Evolutionary conservation across 2,113 vertebrate species (phyloP).

Genomic region (Rana temporaria): DNA sequence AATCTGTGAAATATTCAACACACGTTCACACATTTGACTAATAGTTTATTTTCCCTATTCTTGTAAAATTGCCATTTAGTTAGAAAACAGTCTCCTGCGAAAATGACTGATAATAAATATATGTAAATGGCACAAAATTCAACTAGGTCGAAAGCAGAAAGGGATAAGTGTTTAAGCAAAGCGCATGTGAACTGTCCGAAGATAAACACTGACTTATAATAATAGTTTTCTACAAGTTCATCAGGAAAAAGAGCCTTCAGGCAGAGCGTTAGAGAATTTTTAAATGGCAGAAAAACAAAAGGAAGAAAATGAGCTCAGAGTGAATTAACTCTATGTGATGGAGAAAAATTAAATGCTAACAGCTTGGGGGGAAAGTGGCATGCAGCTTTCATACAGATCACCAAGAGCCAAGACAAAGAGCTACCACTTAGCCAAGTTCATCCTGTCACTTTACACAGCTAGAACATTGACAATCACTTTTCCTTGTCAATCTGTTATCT

Average conservation of each 20-base stretch:
- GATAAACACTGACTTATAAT: constrained; percentile 28
- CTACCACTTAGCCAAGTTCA: neutral
- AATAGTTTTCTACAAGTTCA: constrained; percentile 12
- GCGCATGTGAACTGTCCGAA: neutral
- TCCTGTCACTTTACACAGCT: no score
- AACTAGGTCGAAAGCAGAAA: neutral
- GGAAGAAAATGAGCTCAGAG: constrained; percentile 4
- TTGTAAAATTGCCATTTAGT: neutral
- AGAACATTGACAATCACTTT: no score
- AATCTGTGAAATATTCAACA: neutral
- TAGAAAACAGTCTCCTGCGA: neutral
- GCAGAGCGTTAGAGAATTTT: neutral
- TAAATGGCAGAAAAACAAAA: constrained; percentile 30
- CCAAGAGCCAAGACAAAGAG: neutral
- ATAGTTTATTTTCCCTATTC: neutral
- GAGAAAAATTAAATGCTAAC: constrained; percentile 23
- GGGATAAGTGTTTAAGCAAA: neutral
- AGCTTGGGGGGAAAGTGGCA: constrained; percentile 14
- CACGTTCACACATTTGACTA: neutral
- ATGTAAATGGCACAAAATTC: neutral
- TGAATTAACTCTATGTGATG: constrained; percentile 8
- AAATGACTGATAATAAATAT: neutral
- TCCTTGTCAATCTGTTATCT: no score
- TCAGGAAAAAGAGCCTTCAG: constrained; percentile 11
- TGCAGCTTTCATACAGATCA: constrained; percentile 30